A percentile compares a stretch with the other conserved stretches of the same genome.
These are phyloP conservation scores for Porites australiensis DNA, from an alignment of 64 coral and sea anemone species.

Conservation along the genomic window DNA sequence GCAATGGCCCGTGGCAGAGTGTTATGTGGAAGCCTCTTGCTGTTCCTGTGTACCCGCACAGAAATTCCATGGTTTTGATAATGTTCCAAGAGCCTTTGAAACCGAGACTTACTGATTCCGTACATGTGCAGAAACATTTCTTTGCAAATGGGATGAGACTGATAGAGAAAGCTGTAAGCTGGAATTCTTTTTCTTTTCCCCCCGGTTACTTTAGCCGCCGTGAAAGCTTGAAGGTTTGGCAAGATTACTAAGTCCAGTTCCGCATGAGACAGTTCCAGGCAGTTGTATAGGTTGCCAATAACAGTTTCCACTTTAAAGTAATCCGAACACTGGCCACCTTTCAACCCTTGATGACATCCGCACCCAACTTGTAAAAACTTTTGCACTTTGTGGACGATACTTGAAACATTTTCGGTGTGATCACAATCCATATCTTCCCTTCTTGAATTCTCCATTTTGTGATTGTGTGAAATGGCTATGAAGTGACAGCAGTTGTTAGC, in stretches of 20 bases:
- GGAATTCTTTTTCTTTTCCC: neutral
- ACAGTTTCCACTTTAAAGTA: neutral
- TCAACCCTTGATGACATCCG: neutral
- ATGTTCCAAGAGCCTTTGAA: neutral
- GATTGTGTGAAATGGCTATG: neutral
- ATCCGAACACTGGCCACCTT: neutral
- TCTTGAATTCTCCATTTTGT: neutral
- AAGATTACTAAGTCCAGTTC: slow-evolving; percentile 1
- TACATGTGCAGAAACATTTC: no score
- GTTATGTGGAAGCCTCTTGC: slow-evolving; percentile 20
- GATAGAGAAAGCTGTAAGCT: no score
- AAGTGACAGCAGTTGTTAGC: neutral
- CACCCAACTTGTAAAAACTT: neutral
- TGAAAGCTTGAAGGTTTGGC: neutral
- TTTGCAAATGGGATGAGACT: no score
- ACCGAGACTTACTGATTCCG: neutral
- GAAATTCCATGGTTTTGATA: slow-evolving; percentile 14
- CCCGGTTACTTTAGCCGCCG: neutral
- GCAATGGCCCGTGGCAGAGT: neutral
- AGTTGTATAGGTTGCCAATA: neutral
- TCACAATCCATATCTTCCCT: neutral
- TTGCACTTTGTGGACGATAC: neutral
- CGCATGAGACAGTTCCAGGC: neutral
- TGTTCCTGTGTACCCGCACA: neutral
- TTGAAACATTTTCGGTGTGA: neutral